A percentile compares a stretch with the other conserved stretches of the same genome.
Conservation (phyloP, 2,888 invertebrate genomes). For the Galerucella nymphaeae region DNA sequence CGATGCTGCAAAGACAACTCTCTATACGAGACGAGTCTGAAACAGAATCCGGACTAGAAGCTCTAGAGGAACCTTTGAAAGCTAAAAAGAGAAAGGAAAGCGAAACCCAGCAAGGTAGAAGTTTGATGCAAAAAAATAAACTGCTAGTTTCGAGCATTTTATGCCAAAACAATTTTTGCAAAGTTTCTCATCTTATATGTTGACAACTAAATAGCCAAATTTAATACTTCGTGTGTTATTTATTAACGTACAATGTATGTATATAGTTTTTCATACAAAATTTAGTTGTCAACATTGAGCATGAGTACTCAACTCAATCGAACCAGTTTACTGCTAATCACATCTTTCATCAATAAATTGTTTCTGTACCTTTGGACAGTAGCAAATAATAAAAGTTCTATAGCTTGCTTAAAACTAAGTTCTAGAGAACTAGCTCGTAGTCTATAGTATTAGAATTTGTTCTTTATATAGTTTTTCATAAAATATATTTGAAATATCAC, state of each 20-base stretch:
- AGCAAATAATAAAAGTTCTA: neutral
- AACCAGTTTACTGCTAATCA: neutral
- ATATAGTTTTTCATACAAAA: neutral
- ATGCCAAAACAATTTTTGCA: neutral
- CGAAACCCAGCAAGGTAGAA: constrained; percentile 72
- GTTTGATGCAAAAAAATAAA: constrained; percentile 38
- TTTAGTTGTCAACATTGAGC: neutral
- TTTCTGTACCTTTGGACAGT: neutral
- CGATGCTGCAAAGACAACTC: constrained; percentile 74
- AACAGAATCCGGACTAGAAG: constrained; percentile 72
- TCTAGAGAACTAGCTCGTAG: neutral
- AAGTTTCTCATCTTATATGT: constrained; percentile 6
- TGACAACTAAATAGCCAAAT: neutral
- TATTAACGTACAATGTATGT: too few species aligned
- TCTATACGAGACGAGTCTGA: constrained; percentile 69
- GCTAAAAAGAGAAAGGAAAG: constrained; percentile 71
- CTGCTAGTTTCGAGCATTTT: constrained; percentile 43
- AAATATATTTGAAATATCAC: neutral
- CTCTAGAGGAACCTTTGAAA: constrained; percentile 75
- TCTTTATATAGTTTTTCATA: neutral
- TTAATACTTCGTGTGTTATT: neutral
- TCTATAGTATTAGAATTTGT: neutral
- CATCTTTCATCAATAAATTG: neutral
- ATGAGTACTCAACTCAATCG: neutral
- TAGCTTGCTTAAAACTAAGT: neutral